Conservation (phyloP, 2,113 vertebrate species). For the Tachuris rubrigastra region DNA sequence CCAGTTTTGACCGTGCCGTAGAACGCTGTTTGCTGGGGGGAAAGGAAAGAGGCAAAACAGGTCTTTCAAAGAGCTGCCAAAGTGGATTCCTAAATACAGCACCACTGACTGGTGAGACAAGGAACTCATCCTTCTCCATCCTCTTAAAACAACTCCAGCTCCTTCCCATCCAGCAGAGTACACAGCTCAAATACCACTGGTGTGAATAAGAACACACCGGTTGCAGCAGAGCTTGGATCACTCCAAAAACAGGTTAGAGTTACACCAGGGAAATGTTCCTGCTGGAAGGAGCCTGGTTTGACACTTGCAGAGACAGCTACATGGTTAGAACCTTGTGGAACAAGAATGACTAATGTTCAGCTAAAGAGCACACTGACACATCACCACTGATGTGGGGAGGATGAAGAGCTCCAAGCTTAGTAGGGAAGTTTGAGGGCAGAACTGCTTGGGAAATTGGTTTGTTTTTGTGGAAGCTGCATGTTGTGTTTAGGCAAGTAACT, state of each 20-base stretch:
- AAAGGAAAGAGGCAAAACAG: not conserved
- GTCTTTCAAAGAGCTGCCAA: not conserved
- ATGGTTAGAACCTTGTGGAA: not conserved
- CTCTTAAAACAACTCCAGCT: not conserved
- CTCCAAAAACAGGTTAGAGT: not conserved
- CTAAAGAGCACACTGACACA: not conserved
- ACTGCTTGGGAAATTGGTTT: not conserved
- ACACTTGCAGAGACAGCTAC: not conserved
- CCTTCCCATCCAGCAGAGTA: not conserved
- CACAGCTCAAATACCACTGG: rapidly evolving
- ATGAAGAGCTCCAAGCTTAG: rapidly evolving
- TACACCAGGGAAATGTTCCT: not conserved
- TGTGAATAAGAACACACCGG: rapidly evolving
- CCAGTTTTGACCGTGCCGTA: constrained; percentile 86
- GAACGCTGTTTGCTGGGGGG: constrained; percentile 74
- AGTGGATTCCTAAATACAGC: not conserved
- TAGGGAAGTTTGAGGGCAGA: not conserved
- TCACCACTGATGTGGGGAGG: not conserved
- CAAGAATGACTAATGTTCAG: not conserved
- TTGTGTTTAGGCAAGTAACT: not conserved
- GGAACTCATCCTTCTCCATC: not conserved
- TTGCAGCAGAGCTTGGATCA: not conserved
- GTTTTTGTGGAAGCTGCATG: not conserved
- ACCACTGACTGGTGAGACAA: not conserved
- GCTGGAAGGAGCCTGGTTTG: not conserved